These are phyloP conservation scores for Panonychus citri DNA, from an alignment of 1,140 invertebrate species.

Conservation along the genomic window DNA sequence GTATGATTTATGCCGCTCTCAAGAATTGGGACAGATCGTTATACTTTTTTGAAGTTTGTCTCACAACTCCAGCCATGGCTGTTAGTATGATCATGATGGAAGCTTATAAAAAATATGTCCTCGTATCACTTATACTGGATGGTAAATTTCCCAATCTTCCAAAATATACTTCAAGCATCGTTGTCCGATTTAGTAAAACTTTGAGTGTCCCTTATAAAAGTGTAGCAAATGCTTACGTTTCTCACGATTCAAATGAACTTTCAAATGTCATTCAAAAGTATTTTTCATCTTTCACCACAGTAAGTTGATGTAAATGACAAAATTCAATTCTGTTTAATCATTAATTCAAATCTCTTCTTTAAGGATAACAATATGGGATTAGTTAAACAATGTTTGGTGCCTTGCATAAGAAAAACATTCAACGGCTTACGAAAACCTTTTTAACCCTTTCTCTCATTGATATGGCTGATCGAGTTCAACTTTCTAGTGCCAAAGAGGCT, in stretches of 20 bases:
- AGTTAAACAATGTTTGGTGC: slow-evolving; percentile 48
- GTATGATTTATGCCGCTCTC: slow-evolving; percentile 78
- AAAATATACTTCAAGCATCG: slow-evolving; percentile 73
- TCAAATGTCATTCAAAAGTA: slow-evolving; percentile 40
- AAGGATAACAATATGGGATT: slow-evolving; percentile 44
- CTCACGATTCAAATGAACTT: slow-evolving; percentile 47
- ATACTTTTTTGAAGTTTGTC: slow-evolving; percentile 82
- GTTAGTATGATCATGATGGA: slow-evolving; percentile 91
- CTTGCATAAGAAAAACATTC: slow-evolving; percentile 87
- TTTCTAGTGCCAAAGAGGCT: slow-evolving; percentile 56
- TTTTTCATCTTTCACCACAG: slow-evolving; percentile 43
- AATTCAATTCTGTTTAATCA: neutral
- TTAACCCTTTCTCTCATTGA: slow-evolving; percentile 76
- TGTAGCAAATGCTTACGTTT: slow-evolving; percentile 51
- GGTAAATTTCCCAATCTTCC: slow-evolving; percentile 58
- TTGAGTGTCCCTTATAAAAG: slow-evolving; percentile 74
- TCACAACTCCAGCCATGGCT: slow-evolving; percentile 72
- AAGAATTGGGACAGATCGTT: slow-evolving; percentile 77
- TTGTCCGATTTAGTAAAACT: slow-evolving; percentile 68
- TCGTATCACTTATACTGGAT: slow-evolving; percentile 68
- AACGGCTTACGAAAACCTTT: slow-evolving; percentile 88
- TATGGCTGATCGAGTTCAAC: slow-evolving; percentile 68
- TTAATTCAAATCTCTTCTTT: slow-evolving; percentile 11
- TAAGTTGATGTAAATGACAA: slow-evolving; percentile 18
- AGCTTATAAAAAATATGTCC: slow-evolving; percentile 83